Evolutionary conservation across 2,113 vertebrate species (phyloP).

Genomic region (Orycteropus afer): DNA sequence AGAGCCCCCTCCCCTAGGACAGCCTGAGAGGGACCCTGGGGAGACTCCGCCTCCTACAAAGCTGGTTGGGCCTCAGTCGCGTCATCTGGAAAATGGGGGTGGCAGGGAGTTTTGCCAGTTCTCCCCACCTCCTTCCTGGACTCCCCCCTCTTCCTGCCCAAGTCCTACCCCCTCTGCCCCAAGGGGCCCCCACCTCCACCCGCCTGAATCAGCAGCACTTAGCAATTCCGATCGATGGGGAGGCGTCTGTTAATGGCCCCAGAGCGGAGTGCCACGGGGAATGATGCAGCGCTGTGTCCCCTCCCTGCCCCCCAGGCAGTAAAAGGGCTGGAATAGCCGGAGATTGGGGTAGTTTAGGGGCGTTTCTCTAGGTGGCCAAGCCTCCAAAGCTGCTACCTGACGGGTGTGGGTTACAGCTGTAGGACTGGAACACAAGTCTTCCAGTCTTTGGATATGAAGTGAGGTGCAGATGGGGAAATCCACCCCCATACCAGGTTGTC

Average conservation of each 20-base stretch:
- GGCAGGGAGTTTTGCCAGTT: conserved; percentile 73
- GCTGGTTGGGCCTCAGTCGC: conserved; percentile 82
- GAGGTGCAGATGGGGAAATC: neutral
- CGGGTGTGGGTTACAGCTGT: neutral
- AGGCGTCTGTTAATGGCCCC: conserved; percentile 77
- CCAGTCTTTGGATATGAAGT: neutral
- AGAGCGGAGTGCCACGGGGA: conserved; percentile 68
- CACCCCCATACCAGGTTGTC: neutral
- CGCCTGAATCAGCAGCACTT: conserved; percentile 81
- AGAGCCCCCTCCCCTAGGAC: conserved; percentile 75
- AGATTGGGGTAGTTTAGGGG: neutral
- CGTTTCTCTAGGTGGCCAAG: neutral
- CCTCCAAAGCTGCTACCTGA: neutral
- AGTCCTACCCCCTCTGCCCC: conserved; percentile 63
- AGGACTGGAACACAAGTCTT: neutral
- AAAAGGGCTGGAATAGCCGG: neutral
- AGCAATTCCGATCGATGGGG: conserved; percentile 75
- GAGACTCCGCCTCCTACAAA: conserved; percentile 78
- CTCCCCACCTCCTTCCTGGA: conserved; percentile 75
- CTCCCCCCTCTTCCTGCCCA: conserved; percentile 74
- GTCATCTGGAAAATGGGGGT: conserved; percentile 83
- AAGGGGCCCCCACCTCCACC: conserved; percentile 71
- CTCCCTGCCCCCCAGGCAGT: conserved; percentile 63
- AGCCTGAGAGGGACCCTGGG: conserved; percentile 69
- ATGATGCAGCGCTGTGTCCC: conserved; percentile 80